Evolutionary conservation across 2,888 invertebrate species (phyloP).

Genomic region (Hydriomena furcata): DNA sequence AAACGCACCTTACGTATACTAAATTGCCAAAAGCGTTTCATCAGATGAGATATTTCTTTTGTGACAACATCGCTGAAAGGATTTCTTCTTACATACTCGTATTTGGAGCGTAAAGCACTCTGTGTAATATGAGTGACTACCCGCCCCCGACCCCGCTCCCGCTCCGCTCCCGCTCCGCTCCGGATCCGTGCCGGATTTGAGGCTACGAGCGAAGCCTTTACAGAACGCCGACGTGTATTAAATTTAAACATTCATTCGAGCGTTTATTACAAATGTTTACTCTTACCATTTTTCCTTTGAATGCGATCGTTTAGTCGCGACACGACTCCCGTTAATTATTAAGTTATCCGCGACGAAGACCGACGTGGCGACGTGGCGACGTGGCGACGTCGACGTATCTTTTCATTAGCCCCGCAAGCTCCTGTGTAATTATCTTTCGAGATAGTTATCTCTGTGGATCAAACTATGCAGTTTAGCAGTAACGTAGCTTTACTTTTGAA

Average conservation of each 20-base stretch:
- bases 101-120: conserved; percentile 10
- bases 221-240: conserved; percentile 1
- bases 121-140: neutral
- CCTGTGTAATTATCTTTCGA: conserved; percentile 1
- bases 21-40: conserved; percentile 5
- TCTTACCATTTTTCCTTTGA: conserved; percentile 1
- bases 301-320: conserved; percentile 1
- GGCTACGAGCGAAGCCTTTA: neutral
- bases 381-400: neutral
- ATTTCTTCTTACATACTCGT: conserved; percentile 11
- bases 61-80: conserved; percentile 9
- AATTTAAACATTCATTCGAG: conserved; percentile 5
- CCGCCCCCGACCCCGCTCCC: neutral
- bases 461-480: neutral
- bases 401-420: conserved; percentile 3
- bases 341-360: neutral
- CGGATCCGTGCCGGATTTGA: no score
- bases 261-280: conserved; percentile 10
- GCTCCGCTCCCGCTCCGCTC: neutral
- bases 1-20: neutral
- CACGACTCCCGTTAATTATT: neutral
- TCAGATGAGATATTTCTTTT: conserved; percentile 8
- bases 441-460: neutral
- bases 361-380: neutral
- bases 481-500: no score